These are phyloP conservation scores for Lithosia quadra DNA, from an alignment of 2,888 invertebrate species.

Conservation along the genomic window DNA sequence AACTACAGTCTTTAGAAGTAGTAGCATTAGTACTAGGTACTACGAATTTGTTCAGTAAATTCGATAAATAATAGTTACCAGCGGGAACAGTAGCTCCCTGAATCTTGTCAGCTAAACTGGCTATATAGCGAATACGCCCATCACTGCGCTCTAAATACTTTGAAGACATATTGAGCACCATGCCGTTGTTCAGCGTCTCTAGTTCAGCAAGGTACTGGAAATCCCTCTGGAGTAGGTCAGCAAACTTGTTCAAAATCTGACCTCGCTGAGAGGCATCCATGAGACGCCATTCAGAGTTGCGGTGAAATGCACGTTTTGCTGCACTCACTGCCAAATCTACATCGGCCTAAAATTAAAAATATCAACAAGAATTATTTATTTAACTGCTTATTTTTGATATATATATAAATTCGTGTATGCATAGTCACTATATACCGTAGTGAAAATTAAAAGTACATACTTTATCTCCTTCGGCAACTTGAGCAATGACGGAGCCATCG, in stretches of 20 bases:
- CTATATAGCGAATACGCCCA: slow-evolving; percentile 90
- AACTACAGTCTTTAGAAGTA: too few species aligned
- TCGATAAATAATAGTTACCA: slow-evolving; percentile 56
- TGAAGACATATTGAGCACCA: slow-evolving; percentile 89
- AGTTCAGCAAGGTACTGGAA: slow-evolving; percentile 94
- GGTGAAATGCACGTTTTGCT: slow-evolving; percentile 88
- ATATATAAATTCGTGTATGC: too few species aligned
- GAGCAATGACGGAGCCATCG: slow-evolving; percentile 90
- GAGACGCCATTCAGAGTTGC: slow-evolving; percentile 90
- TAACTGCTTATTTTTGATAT: too few species aligned
- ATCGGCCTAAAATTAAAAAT: slow-evolving; percentile 84
- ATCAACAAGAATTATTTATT: neutral
- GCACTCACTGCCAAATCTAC: slow-evolving; percentile 92
- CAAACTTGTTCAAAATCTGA: slow-evolving; percentile 89
- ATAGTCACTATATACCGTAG: too few species aligned
- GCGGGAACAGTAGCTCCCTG: slow-evolving; percentile 91
- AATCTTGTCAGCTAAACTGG: slow-evolving; percentile 96
- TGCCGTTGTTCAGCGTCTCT: slow-evolving; percentile 97
- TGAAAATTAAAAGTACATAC: slow-evolving; percentile 70
- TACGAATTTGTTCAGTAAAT: neutral
- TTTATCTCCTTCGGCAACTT: slow-evolving; percentile 93
- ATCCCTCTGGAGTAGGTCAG: slow-evolving; percentile 91
- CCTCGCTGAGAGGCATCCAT: slow-evolving; percentile 94
- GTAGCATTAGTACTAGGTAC: too few species aligned
- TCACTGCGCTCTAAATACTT: slow-evolving; percentile 80